Conservation (phyloP, 2,113 vertebrate genomes). For the Boulengeromyrus knoepffleri region DNA sequence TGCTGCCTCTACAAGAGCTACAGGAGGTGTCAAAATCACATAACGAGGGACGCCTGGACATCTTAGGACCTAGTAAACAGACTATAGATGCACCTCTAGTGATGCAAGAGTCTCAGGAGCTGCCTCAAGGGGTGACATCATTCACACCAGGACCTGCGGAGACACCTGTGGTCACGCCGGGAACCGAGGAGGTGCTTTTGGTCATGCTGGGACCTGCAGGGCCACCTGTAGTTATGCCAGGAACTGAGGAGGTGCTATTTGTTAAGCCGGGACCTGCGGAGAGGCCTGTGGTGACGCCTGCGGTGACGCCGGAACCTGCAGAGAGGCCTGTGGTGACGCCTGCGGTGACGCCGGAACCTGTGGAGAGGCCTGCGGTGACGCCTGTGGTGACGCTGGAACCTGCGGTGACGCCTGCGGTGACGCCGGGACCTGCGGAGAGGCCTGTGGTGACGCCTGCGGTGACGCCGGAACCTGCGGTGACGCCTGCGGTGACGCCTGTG, state of each 20-base stretch:
- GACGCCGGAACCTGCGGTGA: too few species aligned
- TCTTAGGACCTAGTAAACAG: neutral
- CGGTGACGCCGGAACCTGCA: too few species aligned
- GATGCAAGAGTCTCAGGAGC: neutral
- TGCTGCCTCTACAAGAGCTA: neutral
- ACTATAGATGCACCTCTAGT: neutral
- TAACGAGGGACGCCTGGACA: neutral
- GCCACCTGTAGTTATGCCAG: neutral
- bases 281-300: too few species aligned
- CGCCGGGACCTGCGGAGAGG: neutral
- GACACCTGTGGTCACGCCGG: neutral
- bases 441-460: too few species aligned
- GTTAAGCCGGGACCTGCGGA: neutral
- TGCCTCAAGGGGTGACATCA: neutral
- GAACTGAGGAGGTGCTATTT: neutral
- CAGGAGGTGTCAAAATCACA: neutral
- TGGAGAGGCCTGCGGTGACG: too few species aligned
- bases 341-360: too few species aligned
- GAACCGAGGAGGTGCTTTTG: neutral
- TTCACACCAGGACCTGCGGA: neutral
- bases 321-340: too few species aligned
- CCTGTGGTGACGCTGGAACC: too few species aligned
- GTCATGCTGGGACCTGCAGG: neutral
- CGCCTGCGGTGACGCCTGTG: too few species aligned
- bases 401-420: neutral